Percentiles rank a stretch among this genome's conserved stretches.
Evolutionary conservation across 2,888 invertebrate genomes (phyloP).

Genomic region (Meloe dianella): DNA sequence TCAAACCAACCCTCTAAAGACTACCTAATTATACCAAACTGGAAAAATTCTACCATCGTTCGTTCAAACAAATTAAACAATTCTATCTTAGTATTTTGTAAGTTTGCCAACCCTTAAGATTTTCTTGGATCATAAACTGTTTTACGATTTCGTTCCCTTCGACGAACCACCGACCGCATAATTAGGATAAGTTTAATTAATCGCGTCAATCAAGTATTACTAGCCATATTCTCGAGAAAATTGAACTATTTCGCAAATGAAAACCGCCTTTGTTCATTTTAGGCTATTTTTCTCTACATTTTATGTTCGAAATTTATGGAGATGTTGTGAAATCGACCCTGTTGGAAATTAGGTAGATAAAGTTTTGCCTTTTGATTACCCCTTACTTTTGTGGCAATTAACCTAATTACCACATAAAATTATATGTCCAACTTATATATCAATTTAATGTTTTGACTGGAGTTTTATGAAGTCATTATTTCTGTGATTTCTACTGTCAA

Average conservation of each 20-base stretch:
- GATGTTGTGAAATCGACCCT: neutral
- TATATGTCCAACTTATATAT: neutral
- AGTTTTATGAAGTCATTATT: neutral
- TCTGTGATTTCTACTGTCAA: neutral
- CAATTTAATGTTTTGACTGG: neutral
- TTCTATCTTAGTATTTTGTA: slow-evolving; percentile 15
- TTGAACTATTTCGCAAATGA: neutral
- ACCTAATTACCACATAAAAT: neutral
- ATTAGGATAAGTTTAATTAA: slow-evolving; percentile 41
- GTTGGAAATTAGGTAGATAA: too few species aligned
- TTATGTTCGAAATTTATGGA: neutral
- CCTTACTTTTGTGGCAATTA: neutral
- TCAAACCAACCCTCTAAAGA: neutral
- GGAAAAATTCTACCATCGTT: slow-evolving; percentile 6
- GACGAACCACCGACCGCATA: slow-evolving; percentile 33
- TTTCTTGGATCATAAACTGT: slow-evolving; percentile 32
- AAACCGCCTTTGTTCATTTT: neutral
- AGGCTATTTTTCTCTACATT: neutral
- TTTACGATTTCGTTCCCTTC: slow-evolving; percentile 31
- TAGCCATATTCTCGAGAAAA: slow-evolving; percentile 17
- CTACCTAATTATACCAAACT: neutral
- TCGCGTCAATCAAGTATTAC: slow-evolving; percentile 39
- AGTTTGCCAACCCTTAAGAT: slow-evolving; percentile 6
- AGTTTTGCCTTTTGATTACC: neutral
- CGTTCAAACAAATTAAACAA: slow-evolving; percentile 17